Evolutionary conservation across 2,113 vertebrate species (phyloP), one percentile per base, ranked within the genome.

Genomic region (Larimichthys polyactis): DNA sequence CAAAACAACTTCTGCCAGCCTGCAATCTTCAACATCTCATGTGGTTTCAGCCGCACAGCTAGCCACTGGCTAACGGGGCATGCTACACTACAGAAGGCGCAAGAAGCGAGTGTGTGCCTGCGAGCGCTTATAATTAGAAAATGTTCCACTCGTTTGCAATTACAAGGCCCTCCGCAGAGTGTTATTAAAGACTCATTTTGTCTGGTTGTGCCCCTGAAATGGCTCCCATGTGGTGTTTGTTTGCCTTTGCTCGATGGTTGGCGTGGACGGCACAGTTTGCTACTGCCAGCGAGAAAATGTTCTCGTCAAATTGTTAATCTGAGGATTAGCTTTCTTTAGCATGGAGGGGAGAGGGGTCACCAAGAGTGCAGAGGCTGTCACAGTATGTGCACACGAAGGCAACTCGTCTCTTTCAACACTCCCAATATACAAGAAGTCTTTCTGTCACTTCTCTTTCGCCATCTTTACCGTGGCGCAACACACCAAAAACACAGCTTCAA

Each of bases 121-220:
- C 22, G 24, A 78, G 76, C 11, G 63, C 73, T 85, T 90, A 82
- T 88, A 88, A 91, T 90, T 88, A 93, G 78, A 89, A 79, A 72
- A 88, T 58, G 81, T 82, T 84, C 85, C 66, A 52, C 55, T 79
- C 77, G n/a, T 64, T 79, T 64, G 79, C 74, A 87, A 87, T 85
- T 75, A 86, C 86, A 71, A 74, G 75, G 83, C 81, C 83, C 40
- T 89, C 79, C 15, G 65, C 75, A 78, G 82, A 83, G 79, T 83
- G 81, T 88, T 90, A 91, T 90, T 92, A 87, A 90, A 91, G 83
- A 79, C 81, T 89, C 86, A 10, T 89, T 86, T 57, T 48, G 78
- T 58, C 75, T 24, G 82, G 52, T 71, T 66, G 24, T 69, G 55
- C 76, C 82, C 78, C 60, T 27, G 63, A 82, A 89, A 91, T 86